Evolutionary conservation across 2,888 invertebrate species (phyloP).

Genomic region (Acheta domesticus): DNA sequence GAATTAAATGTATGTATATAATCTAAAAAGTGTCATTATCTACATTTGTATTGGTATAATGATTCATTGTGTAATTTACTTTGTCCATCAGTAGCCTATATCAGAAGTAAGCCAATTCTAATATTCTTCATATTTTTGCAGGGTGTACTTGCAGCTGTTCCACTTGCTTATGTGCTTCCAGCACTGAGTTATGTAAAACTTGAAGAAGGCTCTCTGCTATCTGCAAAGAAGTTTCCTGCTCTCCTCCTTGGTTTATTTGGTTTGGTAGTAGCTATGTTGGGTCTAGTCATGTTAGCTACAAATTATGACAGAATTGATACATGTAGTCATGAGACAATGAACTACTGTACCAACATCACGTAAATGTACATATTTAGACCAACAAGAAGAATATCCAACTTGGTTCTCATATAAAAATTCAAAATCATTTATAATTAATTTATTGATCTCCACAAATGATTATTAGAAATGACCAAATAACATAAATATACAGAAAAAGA

Average conservation of each 20-base stretch:
- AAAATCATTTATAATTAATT: too few species aligned
- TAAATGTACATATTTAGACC: background rate
- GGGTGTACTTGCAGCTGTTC: slow-evolving; percentile 79
- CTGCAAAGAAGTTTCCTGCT: slow-evolving; percentile 66
- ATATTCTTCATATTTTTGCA: slow-evolving; percentile 43
- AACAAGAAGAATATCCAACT: too few species aligned
- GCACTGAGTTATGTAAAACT: slow-evolving; percentile 73
- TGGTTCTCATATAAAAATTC: too few species aligned
- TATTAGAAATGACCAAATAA: too few species aligned
- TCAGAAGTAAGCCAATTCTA: background rate
- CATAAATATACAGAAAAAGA: too few species aligned
- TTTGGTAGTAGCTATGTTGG: slow-evolving; percentile 57
- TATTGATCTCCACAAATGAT: too few species aligned
- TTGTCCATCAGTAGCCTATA: background rate
- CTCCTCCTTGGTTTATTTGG: slow-evolving; percentile 68
- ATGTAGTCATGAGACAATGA: slow-evolving; percentile 65
- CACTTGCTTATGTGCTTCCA: slow-evolving; percentile 77
- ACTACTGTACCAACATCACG: slow-evolving; percentile 53
- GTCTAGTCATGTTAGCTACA: slow-evolving; percentile 56
- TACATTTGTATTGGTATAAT: background rate
- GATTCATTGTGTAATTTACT: background rate
- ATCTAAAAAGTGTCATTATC: background rate
- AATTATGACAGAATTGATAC: slow-evolving; percentile 53
- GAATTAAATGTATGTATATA: slow-evolving; percentile 68
- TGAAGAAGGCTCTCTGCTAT: slow-evolving; percentile 65